Conservation (phyloP, 2,888 invertebrate species). For the Eupithecia exiguata region DNA sequence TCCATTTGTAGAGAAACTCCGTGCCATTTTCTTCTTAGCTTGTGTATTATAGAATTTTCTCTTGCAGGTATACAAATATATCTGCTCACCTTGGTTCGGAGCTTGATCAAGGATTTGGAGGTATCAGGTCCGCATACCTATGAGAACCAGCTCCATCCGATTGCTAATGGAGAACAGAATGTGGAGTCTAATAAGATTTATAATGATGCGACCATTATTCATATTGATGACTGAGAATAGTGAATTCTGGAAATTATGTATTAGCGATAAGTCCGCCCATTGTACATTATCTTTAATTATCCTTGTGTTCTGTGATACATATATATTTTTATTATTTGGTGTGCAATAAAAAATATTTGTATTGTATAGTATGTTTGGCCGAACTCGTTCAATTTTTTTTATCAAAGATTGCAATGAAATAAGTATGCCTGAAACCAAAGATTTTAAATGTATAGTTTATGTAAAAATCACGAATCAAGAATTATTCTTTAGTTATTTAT, state of each 20-base stretch:
- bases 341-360: too few relatives aligned
- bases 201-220: slow-evolving; percentile 48
- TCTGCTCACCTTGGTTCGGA: slow-evolving; percentile 62
- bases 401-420: background rate
- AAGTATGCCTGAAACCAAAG: background rate
- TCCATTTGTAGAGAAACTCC: background rate
- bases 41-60: background rate
- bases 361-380: too few relatives aligned
- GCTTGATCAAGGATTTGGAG: slow-evolving; percentile 65
- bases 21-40: background rate
- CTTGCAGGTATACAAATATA: slow-evolving; percentile 66
- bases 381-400: too few relatives aligned
- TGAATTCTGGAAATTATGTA: too few relatives aligned
- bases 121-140: slow-evolving; percentile 55
- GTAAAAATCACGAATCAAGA: background rate
- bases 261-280: too few relatives aligned
- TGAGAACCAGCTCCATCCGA: slow-evolving; percentile 69
- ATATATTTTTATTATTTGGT: too few relatives aligned
- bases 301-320: too few relatives aligned
- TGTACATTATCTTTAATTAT: too few relatives aligned
- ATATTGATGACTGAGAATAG: slow-evolving; percentile 32
- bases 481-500: background rate
- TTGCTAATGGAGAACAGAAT: slow-evolving; percentile 63
- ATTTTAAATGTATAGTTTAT: background rate
- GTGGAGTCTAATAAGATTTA: slow-evolving; percentile 54